Conservation (phyloP, 2,797 vertebrate genomes). For the Pantherophis alleghaniensis region DNA sequence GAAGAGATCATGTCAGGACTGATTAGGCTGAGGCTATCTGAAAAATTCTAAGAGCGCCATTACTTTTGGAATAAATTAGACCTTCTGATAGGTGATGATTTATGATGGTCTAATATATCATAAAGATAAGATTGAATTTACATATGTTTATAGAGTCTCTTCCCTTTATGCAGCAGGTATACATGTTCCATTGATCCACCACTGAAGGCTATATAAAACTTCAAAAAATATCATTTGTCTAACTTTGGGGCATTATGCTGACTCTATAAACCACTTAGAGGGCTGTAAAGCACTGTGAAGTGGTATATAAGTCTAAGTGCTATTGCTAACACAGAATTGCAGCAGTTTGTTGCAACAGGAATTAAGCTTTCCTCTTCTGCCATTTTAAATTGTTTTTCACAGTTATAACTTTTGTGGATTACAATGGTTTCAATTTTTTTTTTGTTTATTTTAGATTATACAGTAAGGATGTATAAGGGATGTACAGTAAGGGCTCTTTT, state of each 20-base stretch:
- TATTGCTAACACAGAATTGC: background rate
- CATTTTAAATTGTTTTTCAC: background rate
- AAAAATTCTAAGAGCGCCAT: background rate
- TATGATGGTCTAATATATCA: background rate
- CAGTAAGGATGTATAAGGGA: background rate
- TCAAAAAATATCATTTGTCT: background rate
- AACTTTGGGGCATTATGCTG: background rate
- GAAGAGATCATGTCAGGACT: background rate
- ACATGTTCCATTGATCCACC: background rate
- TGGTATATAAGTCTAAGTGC: background rate
- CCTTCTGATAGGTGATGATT: background rate
- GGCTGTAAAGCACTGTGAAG: background rate
- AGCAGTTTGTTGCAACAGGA: background rate
- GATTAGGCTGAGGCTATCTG: background rate
- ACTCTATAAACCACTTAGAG: background rate
- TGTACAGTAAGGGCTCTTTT: background rate
- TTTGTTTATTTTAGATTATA: background rate
- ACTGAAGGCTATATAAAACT: background rate
- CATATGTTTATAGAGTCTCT: background rate
- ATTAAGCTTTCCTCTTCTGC: background rate
- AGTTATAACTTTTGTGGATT: background rate
- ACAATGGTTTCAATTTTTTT: background rate
- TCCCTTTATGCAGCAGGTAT: background rate
- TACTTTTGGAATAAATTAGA: background rate
- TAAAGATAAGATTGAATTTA: background rate